phyloP scores from a whole-genome alignment of 2,113 vertebrate species.

The Eptesicus fuscus region DNA sequence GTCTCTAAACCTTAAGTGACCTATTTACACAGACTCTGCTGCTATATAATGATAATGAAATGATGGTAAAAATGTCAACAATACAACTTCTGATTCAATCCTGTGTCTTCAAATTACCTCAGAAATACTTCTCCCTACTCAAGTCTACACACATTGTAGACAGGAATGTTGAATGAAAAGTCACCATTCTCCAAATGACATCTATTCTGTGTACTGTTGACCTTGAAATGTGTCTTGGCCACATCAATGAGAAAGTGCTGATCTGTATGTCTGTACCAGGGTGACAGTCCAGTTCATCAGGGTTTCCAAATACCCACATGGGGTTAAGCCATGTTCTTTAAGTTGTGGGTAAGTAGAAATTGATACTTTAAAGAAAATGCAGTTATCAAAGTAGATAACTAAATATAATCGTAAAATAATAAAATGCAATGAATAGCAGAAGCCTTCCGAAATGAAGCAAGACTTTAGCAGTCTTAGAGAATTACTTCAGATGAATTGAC shows the following conservation, averaged over 20 bases:
- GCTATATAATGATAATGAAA: background rate
- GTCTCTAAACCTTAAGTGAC: conserved; percentile 29
- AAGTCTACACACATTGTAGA: background rate
- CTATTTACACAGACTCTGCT: conserved; percentile 12
- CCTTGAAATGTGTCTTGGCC: background rate
- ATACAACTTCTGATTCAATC: background rate
- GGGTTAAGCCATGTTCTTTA: background rate
- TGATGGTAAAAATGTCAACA: background rate
- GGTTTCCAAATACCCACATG: background rate
- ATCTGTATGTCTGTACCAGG: background rate
- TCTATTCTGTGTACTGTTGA: background rate
- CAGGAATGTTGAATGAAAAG: background rate
- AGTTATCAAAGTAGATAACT: background rate
- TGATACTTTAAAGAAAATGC: background rate
- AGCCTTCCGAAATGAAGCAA: background rate
- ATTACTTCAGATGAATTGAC: background rate
- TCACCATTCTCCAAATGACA: background rate
- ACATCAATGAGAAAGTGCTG: background rate
- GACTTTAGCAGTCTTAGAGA: background rate
- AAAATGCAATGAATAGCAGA: background rate
- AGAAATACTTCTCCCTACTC: background rate
- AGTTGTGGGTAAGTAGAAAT: background rate
- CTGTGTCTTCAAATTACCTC: background rate
- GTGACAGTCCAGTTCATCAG: background rate
- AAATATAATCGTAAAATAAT: background rate